These are phyloP conservation scores for Drosophila rufa DNA, from an alignment of 1,140 invertebrate genomes.

Conservation along the genomic window DNA sequence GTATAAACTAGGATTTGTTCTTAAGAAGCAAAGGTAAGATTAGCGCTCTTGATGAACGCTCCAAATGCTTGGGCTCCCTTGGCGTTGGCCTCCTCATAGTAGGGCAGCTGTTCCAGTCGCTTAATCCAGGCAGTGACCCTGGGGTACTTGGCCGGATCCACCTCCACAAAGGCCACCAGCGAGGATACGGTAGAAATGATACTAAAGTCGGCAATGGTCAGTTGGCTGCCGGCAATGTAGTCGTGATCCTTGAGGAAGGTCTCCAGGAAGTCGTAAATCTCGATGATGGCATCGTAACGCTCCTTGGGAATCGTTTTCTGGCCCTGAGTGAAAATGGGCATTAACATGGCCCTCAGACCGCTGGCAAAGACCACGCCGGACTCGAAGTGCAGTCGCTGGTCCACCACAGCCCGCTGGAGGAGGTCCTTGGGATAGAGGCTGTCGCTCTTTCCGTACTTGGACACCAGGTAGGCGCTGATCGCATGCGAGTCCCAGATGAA, in stretches of 20 bases:
- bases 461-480: conserved; percentile 86
- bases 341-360: conserved; percentile 82
- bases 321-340: conserved; percentile 85
- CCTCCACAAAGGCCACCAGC: conserved; percentile 60
- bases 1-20: too few relatives aligned
- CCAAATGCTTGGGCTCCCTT: conserved; percentile 84
- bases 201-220: conserved; percentile 88
- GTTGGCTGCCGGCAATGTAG: conserved; percentile 86
- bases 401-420: conserved; percentile 86
- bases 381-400: conserved; percentile 88
- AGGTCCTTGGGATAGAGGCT: conserved; percentile 87
- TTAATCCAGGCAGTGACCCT: conserved; percentile 68
- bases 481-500: conserved; percentile 81
- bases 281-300: conserved; percentile 79
- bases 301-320: conserved; percentile 45
- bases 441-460: conserved; percentile 87
- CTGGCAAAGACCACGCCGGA: conserved; percentile 87
- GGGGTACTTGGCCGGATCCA: conserved; percentile 65
- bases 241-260: conserved; percentile 84
- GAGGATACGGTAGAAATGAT: conserved; percentile 78
- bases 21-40: conserved; percentile 28
- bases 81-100: conserved; percentile 84
- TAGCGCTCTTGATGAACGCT: conserved; percentile 13
- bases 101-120: conserved; percentile 70
- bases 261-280: conserved; percentile 86